Evolutionary conservation across 2,888 invertebrate species (phyloP).

Genomic region (Sarcophaga caerulescens): DNA sequence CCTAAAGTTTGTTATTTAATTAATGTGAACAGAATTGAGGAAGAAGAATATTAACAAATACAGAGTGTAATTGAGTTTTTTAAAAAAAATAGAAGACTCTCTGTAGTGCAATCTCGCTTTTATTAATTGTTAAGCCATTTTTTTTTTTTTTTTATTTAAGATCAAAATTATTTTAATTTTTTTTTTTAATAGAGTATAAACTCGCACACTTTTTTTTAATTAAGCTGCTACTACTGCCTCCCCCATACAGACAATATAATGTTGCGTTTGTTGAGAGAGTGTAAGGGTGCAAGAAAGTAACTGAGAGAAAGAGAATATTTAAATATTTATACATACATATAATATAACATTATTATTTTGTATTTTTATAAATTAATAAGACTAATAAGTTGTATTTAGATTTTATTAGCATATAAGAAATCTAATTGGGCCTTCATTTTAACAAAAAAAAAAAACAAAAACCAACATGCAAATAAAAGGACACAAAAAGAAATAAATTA

Average conservation of each 20-base stretch:
- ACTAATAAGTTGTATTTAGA: slow-evolving; percentile 59
- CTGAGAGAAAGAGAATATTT: slow-evolving; percentile 36
- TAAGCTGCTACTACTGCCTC: slow-evolving; percentile 39
- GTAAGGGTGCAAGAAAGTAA: neutral
- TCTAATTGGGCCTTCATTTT: slow-evolving; percentile 59
- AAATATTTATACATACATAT: neutral
- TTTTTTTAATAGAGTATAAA: slow-evolving; percentile 43
- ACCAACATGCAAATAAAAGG: slow-evolving; percentile 13
- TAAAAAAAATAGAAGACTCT: slow-evolving; percentile 66
- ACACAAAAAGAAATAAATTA: slow-evolving; percentile 14
- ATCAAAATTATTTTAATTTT: neutral
- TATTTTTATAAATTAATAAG: slow-evolving; percentile 41
- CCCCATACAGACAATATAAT: neutral
- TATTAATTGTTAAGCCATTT: slow-evolving; percentile 64
- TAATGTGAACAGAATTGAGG: neutral
- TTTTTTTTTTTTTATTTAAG: slow-evolving; percentile 44
- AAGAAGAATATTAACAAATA: slow-evolving; percentile 6
- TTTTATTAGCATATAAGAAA: slow-evolving; percentile 39
- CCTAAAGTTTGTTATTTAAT: slow-evolving; percentile 57
- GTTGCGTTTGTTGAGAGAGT: neutral
- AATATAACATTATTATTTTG: slow-evolving; percentile 29
- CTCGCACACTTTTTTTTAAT: slow-evolving; percentile 37
- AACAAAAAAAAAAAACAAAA: neutral
- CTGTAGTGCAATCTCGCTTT: slow-evolving; percentile 75
- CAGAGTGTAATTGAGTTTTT: slow-evolving; percentile 60